These are phyloP conservation scores for Zonotrichia leucophrys DNA, from an alignment of 2,113 vertebrate genomes.

Conservation along the genomic window DNA sequence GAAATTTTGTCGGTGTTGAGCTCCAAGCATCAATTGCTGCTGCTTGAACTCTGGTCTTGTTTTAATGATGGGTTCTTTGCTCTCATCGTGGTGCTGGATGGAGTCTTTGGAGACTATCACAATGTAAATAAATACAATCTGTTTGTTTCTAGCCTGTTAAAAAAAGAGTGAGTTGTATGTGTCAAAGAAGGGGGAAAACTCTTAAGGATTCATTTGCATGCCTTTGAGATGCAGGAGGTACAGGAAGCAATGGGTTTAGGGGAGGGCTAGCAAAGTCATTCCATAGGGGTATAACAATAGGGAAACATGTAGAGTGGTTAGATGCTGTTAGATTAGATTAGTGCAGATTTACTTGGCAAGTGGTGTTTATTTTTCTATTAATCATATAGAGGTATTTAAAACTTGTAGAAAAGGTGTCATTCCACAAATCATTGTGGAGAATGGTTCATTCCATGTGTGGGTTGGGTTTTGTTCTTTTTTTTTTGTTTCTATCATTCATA, in stretches of 20 bases:
- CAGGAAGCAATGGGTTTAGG: slow-evolving; percentile 14
- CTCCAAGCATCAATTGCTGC: neutral
- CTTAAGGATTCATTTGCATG: slow-evolving; percentile 25
- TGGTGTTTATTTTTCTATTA: slow-evolving; percentile 23
- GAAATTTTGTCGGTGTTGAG: neutral
- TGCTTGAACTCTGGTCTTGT: neutral
- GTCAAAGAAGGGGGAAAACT: slow-evolving; percentile 26
- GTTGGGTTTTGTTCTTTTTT: fast-evolving
- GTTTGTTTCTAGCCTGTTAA: slow-evolving; percentile 21
- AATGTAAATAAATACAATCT: slow-evolving; percentile 50
- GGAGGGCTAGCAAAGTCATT: slow-evolving; percentile 10
- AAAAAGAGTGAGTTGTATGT: neutral
- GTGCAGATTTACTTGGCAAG: slow-evolving; percentile 14
- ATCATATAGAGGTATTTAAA: neutral
- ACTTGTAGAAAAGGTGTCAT: neutral
- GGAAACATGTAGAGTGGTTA: neutral
- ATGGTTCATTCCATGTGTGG: neutral
- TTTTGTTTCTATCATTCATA: neutral
- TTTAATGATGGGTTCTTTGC: neutral
- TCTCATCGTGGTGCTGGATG: neutral
- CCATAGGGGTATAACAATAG: slow-evolving; percentile 8
- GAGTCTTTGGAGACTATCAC: slow-evolving; percentile 26
- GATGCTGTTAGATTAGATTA: slow-evolving; percentile 56
- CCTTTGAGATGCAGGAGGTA: slow-evolving; percentile 53
- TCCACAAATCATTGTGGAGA: neutral